These are phyloP conservation scores for Actinemys pallida DNA, from an alignment of 2,113 vertebrate species.

Conservation along the genomic window DNA sequence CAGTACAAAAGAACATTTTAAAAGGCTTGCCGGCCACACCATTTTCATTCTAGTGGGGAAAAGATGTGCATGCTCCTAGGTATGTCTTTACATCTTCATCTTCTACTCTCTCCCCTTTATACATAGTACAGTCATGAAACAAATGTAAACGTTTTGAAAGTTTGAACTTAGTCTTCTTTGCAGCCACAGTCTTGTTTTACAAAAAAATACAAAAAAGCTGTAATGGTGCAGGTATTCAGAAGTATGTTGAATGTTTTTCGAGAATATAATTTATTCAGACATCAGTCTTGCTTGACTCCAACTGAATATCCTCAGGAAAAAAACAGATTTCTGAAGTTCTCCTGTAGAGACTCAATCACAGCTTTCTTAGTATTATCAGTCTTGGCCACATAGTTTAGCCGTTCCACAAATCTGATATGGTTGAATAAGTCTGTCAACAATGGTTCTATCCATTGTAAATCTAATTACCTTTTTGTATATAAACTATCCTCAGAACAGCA, in stretches of 20 bases:
- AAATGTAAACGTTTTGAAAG: background rate
- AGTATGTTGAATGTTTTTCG: background rate
- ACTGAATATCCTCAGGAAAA: background rate
- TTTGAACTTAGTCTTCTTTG: background rate
- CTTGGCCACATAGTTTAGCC: background rate
- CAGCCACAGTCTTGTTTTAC: background rate
- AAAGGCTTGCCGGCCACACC: background rate
- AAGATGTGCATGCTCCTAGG: background rate
- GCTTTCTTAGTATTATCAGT: background rate
- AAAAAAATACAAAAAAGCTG: slow-evolving; percentile 10
- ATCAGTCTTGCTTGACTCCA: slow-evolving; percentile 2
- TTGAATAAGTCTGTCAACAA: slow-evolving; percentile 23
- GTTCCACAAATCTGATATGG: background rate
- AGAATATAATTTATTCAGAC: slow-evolving; percentile 11
- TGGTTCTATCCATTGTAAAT: slow-evolving; percentile 28
- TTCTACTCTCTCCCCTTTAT: background rate
- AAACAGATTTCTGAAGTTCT: background rate
- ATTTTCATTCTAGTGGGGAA: background rate
- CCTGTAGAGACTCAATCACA: background rate
- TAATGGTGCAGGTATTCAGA: background rate
- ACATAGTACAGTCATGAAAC: background rate
- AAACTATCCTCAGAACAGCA: slow-evolving; percentile 2
- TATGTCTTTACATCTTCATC: background rate
- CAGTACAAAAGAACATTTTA: background rate
- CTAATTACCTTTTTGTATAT: slow-evolving; percentile 40